phyloP scores from a whole-genome alignment of 2,888 invertebrate genomes.

The Galerucella calmariensis region DNA sequence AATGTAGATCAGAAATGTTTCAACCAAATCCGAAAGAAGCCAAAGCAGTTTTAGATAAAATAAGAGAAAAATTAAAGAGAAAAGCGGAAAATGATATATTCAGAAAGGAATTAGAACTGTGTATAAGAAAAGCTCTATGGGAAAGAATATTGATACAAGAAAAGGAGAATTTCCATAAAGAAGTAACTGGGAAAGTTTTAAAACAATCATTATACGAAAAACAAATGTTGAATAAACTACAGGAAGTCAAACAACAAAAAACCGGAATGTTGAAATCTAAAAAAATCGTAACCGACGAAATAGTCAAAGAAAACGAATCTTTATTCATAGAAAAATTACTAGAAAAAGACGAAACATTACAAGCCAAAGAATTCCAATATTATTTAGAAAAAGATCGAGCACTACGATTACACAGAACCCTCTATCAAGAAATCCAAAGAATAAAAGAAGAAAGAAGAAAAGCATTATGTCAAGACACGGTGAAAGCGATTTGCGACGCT shows the following conservation, averaged over 20 bases:
- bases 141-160: conserved; percentile 67
- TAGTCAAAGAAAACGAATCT: conserved; percentile 66
- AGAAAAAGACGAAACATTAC: conserved; percentile 44
- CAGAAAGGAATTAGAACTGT: conserved; percentile 64
- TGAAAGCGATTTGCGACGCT: conserved; percentile 70
- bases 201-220: conserved; percentile 75
- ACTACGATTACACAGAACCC: conserved; percentile 65
- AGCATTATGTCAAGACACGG: conserved; percentile 67
- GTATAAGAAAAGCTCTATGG: conserved; percentile 68
- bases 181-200: conserved; percentile 69
- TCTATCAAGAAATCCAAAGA: conserved; percentile 69
- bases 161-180: conserved; percentile 67
- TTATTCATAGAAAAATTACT: conserved; percentile 61
- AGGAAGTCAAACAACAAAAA: conserved; percentile 71
- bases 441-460: conserved; percentile 66
- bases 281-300: conserved; percentile 66
- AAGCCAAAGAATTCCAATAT: conserved; percentile 54
- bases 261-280: conserved; percentile 69
- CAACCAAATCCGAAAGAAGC: conserved; percentile 55
- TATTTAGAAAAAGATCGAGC: conserved; percentile 66
- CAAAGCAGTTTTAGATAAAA: conserved; percentile 66
- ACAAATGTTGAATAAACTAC: conserved; percentile 72
- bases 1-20: conserved; percentile 43
- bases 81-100: conserved; percentile 55
- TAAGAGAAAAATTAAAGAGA: conserved; percentile 66